Evolutionary conservation across 2,888 invertebrate genomes (phyloP).

Genomic region (Nudaria mundana): DNA sequence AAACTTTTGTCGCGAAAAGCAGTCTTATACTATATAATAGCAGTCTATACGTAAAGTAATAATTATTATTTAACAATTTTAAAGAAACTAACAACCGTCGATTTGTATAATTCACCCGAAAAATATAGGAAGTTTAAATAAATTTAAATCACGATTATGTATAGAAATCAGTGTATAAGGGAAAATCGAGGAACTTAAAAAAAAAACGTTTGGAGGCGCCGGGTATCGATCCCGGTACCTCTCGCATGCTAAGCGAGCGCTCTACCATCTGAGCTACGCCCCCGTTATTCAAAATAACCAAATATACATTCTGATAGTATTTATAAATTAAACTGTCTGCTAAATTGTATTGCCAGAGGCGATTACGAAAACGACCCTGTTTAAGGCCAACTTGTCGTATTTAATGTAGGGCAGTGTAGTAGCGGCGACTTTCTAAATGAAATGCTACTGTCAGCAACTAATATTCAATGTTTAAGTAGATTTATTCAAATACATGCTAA

Average conservation of each 20-base stretch:
- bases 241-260: constrained; percentile 82
- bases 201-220: constrained; percentile 68
- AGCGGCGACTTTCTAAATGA: constrained; percentile 1
- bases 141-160: no score
- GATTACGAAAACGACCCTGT: not conserved
- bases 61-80: no score
- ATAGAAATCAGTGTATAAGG: no score
- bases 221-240: constrained; percentile 82
- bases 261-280: constrained; percentile 82
- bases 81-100: no score
- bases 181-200: no score
- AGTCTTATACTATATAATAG: no score
- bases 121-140: no score
- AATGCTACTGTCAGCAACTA: not conserved
- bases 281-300: constrained; percentile 39
- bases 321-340: not conserved
- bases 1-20: no score
- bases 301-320: not conserved
- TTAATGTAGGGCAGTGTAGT: not conserved
- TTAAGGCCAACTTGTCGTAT: not conserved
- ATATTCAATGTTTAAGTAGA: not conserved
- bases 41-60: no score
- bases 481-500: no score
- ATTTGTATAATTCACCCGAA: no score
- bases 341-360: not conserved